Evolutionary conservation across 2,888 invertebrate species (phyloP).

Genomic region (Chrysomela aeneicollis): DNA sequence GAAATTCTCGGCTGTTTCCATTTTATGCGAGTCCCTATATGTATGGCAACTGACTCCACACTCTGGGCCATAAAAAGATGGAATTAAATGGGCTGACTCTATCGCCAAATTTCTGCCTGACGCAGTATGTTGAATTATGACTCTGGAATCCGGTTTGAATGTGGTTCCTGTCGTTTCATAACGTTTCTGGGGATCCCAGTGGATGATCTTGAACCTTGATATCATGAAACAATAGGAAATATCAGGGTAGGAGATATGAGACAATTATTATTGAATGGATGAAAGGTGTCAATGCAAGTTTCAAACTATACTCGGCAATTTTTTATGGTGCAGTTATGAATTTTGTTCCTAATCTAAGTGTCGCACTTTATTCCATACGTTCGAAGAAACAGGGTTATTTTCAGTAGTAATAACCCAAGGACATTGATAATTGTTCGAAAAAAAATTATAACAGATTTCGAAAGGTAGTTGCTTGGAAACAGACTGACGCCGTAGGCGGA

Average conservation of each 20-base stretch:
- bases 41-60: constrained; percentile 48
- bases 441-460: too few species aligned
- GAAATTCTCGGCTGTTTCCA: constrained; percentile 54
- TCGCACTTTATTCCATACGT: too few species aligned
- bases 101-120: constrained; percentile 57
- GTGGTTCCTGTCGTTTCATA: constrained; percentile 52
- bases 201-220: constrained; percentile 54
- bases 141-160: constrained; percentile 50
- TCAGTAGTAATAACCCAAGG: too few species aligned
- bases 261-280: too few species aligned
- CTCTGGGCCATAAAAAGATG: constrained; percentile 56
- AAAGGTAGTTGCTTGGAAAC: too few species aligned
- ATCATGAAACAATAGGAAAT: not conserved
- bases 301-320: too few species aligned
- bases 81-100: constrained; percentile 52
- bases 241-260: not conserved
- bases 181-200: constrained; percentile 53
- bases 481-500: too few species aligned
- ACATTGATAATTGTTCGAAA: too few species aligned
- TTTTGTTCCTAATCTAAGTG: too few species aligned
- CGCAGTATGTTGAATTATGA: constrained; percentile 57
- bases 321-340: too few species aligned
- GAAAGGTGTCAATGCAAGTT: too few species aligned
- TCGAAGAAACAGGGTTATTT: too few species aligned
- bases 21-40: constrained; percentile 49